Evolutionary conservation across 2,797 vertebrate genomes (phyloP).

Genomic region (Centroberyx gerrardi): DNA sequence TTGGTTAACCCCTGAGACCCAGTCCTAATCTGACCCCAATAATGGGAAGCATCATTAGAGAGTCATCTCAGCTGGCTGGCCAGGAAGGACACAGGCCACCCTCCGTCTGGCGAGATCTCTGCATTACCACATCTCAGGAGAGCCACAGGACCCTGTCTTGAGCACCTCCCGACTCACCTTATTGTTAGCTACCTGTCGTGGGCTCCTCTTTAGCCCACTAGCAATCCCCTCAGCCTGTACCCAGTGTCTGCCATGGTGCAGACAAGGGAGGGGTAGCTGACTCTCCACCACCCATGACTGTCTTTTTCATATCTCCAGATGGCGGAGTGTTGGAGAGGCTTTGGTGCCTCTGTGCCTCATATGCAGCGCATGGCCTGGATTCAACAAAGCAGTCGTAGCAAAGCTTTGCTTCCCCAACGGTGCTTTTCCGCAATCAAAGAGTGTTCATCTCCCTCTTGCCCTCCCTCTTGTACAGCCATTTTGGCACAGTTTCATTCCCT

Average conservation of each 20-base stretch:
- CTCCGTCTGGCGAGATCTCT: conserved; percentile 35
- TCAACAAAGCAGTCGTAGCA: conserved; percentile 76
- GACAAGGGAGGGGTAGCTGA: conserved; percentile 42
- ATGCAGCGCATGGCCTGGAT: conserved; percentile 73
- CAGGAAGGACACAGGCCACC: conserved; percentile 28
- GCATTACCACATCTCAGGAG: conserved; percentile 36
- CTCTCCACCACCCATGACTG: conserved; percentile 51
- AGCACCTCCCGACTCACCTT: conserved; percentile 35
- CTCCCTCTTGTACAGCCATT: conserved; percentile 66
- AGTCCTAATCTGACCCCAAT: conserved; percentile 74
- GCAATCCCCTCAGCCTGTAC: conserved; percentile 44
- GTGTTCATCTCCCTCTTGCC: conserved; percentile 72
- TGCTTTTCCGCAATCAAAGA: conserved; percentile 79
- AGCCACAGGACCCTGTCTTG: conserved; percentile 34
- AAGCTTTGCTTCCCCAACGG: conserved; percentile 71
- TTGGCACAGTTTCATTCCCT: conserved; percentile 67
- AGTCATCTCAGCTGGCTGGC: conserved; percentile 42
- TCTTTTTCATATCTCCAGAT: conserved; percentile 76
- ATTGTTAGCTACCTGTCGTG: conserved; percentile 58
- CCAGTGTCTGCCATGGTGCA: conserved; percentile 49
- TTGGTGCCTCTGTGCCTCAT: conserved; percentile 62
- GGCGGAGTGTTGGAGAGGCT: conserved; percentile 61
- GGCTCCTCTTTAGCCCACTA: conserved; percentile 48
- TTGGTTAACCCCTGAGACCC: conserved; percentile 76
- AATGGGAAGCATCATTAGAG: conserved; percentile 64